Evolutionary conservation across 2,888 invertebrate genomes (phyloP).

Genomic region (Disparrhopalites patrizii): DNA sequence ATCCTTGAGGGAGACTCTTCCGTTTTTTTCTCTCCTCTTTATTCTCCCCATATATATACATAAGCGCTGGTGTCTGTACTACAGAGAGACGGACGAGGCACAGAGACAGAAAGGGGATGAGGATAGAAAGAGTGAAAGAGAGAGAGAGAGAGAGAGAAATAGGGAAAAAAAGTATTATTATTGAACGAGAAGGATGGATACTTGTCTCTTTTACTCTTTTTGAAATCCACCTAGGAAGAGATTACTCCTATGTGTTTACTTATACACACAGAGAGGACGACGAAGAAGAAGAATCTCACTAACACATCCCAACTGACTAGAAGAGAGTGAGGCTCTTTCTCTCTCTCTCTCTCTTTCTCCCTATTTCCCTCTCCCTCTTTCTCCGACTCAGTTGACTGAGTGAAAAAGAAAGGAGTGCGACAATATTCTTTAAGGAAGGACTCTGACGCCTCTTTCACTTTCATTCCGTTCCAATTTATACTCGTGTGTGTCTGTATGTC

Average conservation of each 20-base stretch:
- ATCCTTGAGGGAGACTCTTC: conserved; percentile 8
- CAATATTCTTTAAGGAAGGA: conserved; percentile 33
- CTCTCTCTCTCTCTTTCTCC: too few relatives aligned
- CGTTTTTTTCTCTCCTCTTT: conserved; percentile 24
- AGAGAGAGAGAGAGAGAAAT: too few relatives aligned
- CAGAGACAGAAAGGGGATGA: too few relatives aligned
- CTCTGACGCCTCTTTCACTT: conserved; percentile 24
- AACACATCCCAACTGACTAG: conserved; percentile 17
- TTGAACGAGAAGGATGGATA: conserved; percentile 21
- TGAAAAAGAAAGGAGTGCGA: conserved; percentile 34
- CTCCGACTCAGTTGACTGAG: conserved; percentile 44
- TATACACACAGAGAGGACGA: neutral
- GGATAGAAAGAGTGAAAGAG: too few relatives aligned
- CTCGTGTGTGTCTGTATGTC: conserved; percentile 13
- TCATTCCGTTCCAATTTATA: conserved; percentile 25
- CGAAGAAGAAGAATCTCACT: neutral
- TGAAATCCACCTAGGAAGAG: conserved; percentile 22
- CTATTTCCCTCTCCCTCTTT: too few relatives aligned
- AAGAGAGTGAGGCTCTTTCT: conserved; percentile 30
- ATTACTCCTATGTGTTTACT: conserved; percentile 20
- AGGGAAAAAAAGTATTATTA: conserved; percentile 19
- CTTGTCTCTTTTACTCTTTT: conserved; percentile 29
- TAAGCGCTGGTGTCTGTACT: too few relatives aligned
- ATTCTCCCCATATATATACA: neutral
- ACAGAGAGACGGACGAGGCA: too few relatives aligned